Base-by-base conservation (phyloP, 2,797 vertebrate genomes). In the Pogoniulus pusillus region DNA sequence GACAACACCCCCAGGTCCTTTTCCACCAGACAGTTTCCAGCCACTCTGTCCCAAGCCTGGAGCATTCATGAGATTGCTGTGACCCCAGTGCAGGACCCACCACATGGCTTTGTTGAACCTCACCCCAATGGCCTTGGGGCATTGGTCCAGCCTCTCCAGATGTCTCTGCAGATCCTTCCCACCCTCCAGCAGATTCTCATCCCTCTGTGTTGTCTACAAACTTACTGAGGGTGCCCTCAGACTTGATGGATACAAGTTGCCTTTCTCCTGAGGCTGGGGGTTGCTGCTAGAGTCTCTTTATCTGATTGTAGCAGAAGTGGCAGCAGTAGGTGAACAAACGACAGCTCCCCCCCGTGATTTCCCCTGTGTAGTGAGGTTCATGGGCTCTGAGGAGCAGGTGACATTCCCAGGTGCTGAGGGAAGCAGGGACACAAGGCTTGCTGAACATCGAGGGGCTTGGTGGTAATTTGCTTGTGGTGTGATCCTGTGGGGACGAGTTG, bases 341-440 rank as follows among this genome's bases (percentile, higher is more conserved):
- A 66, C 83, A 73, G 6, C 0, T 39, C 15, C 2, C 12, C 8
- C n/a, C 10, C 27, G 9, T 43, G 70, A 12, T 62, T 66, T 73
- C 73, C 43, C 19, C 19, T 68, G 22, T 60, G 75, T 16, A 26
- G 35, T 65, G 60, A 75, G 16, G 29, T 35, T 84, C 58, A 64
- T 77, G 72, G 26, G 18, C 29, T 82, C 76, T 91, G 81, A 93
- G 88, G 39, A 82, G 77, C 83, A 88, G 83, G 88, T 86, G 88
- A 64, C 54, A 77, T 80, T 77, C 32, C 41, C 62, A 66, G 79
- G 65, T 43, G 51, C 12, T 62, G 81, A 82, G 76, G 53, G 71
- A 76, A 64, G 49, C 74, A 69, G 78, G 78, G 60, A 60, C 75
- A 54, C 8, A 6, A 58, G n/a, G 30, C 20, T n/a, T 74, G 78